Evolutionary conservation across 1,140 invertebrate species (phyloP).

Genomic region (Dryas iulia): DNA sequence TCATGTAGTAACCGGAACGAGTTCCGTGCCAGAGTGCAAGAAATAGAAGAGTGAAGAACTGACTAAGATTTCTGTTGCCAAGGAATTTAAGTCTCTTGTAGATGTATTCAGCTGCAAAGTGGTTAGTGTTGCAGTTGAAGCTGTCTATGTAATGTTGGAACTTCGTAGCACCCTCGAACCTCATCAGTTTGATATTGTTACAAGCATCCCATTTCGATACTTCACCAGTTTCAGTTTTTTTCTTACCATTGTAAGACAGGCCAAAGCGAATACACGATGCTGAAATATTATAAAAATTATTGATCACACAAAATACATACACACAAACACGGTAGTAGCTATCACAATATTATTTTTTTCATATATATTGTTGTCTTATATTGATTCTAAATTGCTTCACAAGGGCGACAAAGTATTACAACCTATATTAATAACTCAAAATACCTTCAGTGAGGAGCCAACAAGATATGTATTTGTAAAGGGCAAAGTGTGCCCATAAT

Average conservation of each 20-base stretch:
- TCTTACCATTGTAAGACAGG: constrained; percentile 89
- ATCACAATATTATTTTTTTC: not conserved
- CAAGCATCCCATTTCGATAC: constrained; percentile 90
- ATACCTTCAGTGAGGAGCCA: constrained; percentile 94
- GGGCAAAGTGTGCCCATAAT: constrained; percentile 90
- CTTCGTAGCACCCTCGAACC: constrained; percentile 89
- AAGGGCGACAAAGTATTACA: no score
- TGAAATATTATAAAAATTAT: constrained; percentile 47
- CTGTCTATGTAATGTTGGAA: constrained; percentile 92
- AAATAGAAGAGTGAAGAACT: constrained; percentile 90
- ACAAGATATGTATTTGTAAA: constrained; percentile 95
- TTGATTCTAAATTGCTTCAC: no score
- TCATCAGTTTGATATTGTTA: constrained; percentile 89
- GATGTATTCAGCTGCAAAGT: constrained; percentile 94
- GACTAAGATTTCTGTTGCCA: constrained; percentile 91
- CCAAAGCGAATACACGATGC: constrained; percentile 84
- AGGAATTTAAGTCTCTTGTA: constrained; percentile 96
- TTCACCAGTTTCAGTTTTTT: constrained; percentile 74
- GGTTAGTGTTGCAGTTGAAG: constrained; percentile 97
- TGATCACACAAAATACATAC: no score
- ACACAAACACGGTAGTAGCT: not conserved
- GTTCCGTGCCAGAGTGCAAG: constrained; percentile 97
- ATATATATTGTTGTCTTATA: no score
- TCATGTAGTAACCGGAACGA: constrained; percentile 94
- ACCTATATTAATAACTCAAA: no score